Percentiles rank a stretch among this genome's conserved stretches.
Evolutionary conservation across 2,113 vertebrate species (phyloP).

Genomic region (Brachypteracias leptosomus): DNA sequence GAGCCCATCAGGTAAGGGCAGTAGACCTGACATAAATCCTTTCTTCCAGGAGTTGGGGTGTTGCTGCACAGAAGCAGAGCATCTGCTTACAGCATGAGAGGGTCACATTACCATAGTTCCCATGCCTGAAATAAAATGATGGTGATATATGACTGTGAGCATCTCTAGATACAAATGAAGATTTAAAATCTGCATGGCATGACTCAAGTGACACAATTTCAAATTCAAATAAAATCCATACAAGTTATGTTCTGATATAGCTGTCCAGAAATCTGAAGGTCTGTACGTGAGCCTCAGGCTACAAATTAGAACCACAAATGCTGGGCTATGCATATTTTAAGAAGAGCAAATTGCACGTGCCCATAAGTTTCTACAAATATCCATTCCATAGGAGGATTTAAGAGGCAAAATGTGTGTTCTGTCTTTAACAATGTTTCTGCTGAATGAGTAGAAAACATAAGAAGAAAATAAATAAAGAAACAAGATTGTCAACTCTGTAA

Average conservation of each 20-base stretch:
- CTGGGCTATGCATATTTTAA: background rate
- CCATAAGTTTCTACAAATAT: background rate
- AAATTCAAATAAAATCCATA: background rate
- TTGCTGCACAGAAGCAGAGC: background rate
- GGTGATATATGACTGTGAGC: background rate
- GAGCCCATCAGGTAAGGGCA: background rate
- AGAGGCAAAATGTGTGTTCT: background rate
- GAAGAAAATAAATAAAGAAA: background rate
- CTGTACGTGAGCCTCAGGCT: background rate
- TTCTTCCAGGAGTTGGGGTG: background rate
- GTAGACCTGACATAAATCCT: background rate
- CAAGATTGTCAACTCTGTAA: background rate
- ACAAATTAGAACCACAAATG: background rate
- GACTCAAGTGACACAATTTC: background rate
- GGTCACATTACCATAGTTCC: background rate
- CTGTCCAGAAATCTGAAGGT: background rate
- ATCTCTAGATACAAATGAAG: background rate
- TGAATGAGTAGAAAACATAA: background rate
- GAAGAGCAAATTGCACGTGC: background rate
- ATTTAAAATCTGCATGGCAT: background rate
- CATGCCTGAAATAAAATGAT: background rate
- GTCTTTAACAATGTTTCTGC: background rate
- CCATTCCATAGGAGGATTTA: background rate
- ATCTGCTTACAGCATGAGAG: background rate
- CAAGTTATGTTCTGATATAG: background rate